phyloP scores from a whole-genome alignment of 2,888 invertebrate species.

The Atrina japonica region DNA sequence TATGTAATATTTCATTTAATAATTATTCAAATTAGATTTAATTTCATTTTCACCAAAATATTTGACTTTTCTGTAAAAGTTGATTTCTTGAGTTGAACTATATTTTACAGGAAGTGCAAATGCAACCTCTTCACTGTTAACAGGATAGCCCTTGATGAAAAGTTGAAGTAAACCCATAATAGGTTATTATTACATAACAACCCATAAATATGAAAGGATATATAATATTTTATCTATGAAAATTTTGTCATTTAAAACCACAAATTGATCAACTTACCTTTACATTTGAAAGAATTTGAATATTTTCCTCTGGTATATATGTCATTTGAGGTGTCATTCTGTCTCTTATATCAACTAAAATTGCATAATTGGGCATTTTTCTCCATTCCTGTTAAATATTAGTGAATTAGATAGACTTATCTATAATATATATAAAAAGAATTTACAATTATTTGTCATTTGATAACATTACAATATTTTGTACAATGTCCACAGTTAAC shows the following conservation, averaged over 20 bases:
- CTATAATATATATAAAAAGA: neutral
- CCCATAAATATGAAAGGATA: no score
- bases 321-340: constrained; percentile 80
- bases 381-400: constrained; percentile 77
- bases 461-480: neutral
- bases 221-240: no score
- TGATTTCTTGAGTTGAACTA: no score
- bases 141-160: no score
- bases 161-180: no score
- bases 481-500: neutral
- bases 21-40: no score
- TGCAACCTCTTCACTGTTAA: no score
- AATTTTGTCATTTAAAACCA: neutral
- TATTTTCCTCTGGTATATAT: constrained; percentile 82
- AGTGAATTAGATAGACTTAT: neutral
- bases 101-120: no score
- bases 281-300: constrained; percentile 74
- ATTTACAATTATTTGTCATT: neutral
- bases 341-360: constrained; percentile 82
- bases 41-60: no score
- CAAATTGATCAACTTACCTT: constrained; percentile 61
- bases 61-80: no score
- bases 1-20: no score
- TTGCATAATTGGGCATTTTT: constrained; percentile 82
- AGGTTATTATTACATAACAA: no score